Conservation (phyloP, 2,797 vertebrate genomes). For the Cynopterus sphinx region DNA sequence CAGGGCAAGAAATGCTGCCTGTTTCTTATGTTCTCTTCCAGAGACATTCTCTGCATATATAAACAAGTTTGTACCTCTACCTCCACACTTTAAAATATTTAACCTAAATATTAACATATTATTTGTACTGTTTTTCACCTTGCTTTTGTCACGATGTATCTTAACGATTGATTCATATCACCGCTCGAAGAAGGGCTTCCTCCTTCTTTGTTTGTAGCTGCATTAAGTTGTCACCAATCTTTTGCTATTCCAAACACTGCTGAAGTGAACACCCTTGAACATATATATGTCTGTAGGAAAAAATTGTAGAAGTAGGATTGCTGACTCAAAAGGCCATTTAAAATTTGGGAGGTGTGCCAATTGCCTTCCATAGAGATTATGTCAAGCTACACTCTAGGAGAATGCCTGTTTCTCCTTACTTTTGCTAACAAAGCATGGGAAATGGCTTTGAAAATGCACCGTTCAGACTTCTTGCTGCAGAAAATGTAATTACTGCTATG, state of each 20-base stretch:
- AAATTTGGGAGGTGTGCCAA: not conserved
- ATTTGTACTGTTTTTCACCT: not conserved
- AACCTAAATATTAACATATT: not conserved
- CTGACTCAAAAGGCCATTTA: not conserved
- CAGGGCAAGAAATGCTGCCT: not conserved
- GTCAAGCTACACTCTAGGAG: not conserved
- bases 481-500: not conserved
- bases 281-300: not conserved
- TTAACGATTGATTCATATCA: not conserved
- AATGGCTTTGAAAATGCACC: not conserved
- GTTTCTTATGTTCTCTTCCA: not conserved
- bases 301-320: not conserved
- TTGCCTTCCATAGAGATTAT: not conserved
- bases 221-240: not conserved
- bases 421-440: not conserved
- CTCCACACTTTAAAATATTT: not conserved
- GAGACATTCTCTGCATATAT: not conserved
- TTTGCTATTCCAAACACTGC: not conserved
- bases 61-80: not conserved
- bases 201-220: not conserved
- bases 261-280: not conserved
- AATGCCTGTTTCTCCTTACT: not conserved
- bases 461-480: not conserved
- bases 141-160: not conserved
- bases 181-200: not conserved